A percentile compares a stretch with the other conserved stretches of the same genome.
These are phyloP conservation scores for Turritopsis dohrnii DNA, from an alignment of 30 jellyfish, hydroid and myxozoan species.

Conservation along the genomic window DNA sequence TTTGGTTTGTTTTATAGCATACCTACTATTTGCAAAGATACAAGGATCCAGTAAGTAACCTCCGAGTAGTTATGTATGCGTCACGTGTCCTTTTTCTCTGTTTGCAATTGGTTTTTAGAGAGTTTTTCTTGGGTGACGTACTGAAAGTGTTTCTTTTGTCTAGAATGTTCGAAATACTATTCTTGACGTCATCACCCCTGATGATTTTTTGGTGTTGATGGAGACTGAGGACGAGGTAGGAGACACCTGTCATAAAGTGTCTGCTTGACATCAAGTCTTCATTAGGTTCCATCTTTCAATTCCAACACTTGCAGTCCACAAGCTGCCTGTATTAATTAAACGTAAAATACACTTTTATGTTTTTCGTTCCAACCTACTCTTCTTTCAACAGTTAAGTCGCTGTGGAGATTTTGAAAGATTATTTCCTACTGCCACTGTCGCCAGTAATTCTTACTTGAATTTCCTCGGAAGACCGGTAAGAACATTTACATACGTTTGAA, in stretches of 20 bases:
- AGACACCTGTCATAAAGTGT: not conserved
- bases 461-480: slow-evolving; percentile 48
- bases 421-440: slow-evolving; percentile 37
- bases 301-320: not conserved
- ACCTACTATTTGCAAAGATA: not conserved
- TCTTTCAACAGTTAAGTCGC: slow-evolving; percentile 26
- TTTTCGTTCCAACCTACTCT: not conserved
- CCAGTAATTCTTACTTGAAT: slow-evolving; percentile 1
- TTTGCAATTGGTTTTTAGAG: not conserved
- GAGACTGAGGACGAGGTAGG: slow-evolving; percentile 46
- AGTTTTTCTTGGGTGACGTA: not conserved
- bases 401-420: slow-evolving; percentile 42
- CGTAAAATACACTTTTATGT: not conserved
- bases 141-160: not conserved
- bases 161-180: slow-evolving; percentile 24
- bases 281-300: not conserved
- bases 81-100: no score
- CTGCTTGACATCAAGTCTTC: slow-evolving; percentile 16
- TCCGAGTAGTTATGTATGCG: not conserved
- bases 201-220: slow-evolving; percentile 29
- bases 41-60: slow-evolving; percentile 4
- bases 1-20: not conserved
- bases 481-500: not conserved
- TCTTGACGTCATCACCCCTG: slow-evolving; percentile 34
- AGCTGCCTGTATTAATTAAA: not conserved